A percentile compares a stretch with the other conserved stretches of the same genome.
Evolutionary conservation across 2,888 invertebrate species (phyloP).

Genomic region (Drosophila helvetica): DNA sequence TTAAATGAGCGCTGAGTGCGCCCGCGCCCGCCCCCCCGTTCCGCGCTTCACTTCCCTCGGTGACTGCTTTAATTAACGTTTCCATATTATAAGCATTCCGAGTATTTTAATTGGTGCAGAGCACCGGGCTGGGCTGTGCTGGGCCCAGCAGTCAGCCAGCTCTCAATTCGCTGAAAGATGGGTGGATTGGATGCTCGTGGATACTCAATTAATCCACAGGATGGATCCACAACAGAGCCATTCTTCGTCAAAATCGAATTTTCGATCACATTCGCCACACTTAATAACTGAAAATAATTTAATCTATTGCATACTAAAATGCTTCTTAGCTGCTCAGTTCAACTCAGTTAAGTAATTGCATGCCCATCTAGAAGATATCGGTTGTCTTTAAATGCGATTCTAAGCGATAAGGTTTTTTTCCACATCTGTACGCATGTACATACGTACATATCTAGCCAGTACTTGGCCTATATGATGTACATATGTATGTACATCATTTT

Average conservation of each 20-base stretch:
- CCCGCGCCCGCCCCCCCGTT: slow-evolving; percentile 45
- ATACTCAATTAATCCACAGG: neutral
- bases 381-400: neutral
- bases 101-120: slow-evolving; percentile 65
- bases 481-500: too few relatives aligned
- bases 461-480: too few relatives aligned
- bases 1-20: slow-evolving; percentile 47
- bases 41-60: slow-evolving; percentile 1
- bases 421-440: too few relatives aligned
- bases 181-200: neutral
- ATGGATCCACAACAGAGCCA: neutral
- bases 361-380: neutral
- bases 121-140: neutral
- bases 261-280: too few relatives aligned
- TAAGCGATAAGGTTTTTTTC: too few relatives aligned
- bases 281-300: too few relatives aligned
- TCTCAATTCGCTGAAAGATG: neutral
- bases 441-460: too few relatives aligned
- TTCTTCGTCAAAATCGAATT: neutral
- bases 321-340: too few relatives aligned
- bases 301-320: too few relatives aligned
- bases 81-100: slow-evolving; percentile 49
- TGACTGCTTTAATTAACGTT: slow-evolving; percentile 66
- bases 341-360: neutral
- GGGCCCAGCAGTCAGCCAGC: neutral